Evolutionary conservation across 2,888 invertebrate genomes (phyloP), one percentile per base, ranked within the genome.

Genomic region (Agrotis clavis): DNA sequence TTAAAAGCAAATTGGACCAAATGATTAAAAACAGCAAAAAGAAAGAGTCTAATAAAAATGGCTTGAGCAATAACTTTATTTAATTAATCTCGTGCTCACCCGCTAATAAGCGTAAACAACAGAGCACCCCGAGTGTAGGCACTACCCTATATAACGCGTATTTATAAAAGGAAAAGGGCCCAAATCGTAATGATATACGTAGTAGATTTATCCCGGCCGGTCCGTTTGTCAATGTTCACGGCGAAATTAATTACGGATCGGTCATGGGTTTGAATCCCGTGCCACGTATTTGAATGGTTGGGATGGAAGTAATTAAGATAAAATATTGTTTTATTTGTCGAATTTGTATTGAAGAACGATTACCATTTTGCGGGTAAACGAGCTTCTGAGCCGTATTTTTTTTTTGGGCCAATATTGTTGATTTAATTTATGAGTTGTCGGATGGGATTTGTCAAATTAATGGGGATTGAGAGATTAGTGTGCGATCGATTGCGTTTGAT

Each of bases 151-250:
- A 74, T 51, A 79, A 73, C 57, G 70, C 62, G 60, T 59, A 67
- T 67, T 80, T 69, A 79, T 74, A 81, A 76, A 79, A 69, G 77
- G 67, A 78, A 85, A 81, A 75, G 84, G 83, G 18, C 78, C 89
- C 71, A 71, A 79, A 82, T 88, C 89, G 89, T 92, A 94, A 94
- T 94, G 92, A 93, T 92, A 92, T 92, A 93, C 90, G 90, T 89
- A 90, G 90, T 91, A 92, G 92, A 94, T 94, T 94, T 93, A 94
- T 94, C 89, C 88, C 86, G 86, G 84, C 78, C 86, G 88, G 87
- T 90, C 92, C 92, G 92, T 92, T 93, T 94, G 94, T 94, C 94
- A 93, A 92, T 93, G 94, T 91, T 90, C 89, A 87, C 89, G 87
- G 88, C 84, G 86, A 91, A 93, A 94, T 94, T 94, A 94, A 94